phyloP scores from a whole-genome alignment of 2,113 vertebrate species.

The Chitala chitala region DNA sequence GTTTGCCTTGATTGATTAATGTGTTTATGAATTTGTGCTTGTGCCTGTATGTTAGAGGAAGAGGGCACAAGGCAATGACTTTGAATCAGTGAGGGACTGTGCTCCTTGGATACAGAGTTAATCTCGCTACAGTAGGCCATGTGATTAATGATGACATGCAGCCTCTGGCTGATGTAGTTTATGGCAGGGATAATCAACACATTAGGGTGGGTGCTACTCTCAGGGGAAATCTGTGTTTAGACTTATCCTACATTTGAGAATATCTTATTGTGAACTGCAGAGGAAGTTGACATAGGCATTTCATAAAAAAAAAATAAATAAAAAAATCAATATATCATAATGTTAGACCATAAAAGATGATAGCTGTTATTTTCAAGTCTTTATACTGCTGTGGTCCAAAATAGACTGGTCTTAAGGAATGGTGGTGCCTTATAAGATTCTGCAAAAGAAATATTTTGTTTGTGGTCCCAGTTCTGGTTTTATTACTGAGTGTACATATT shows the following conservation, averaged over 20 bases:
- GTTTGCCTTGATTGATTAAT: no score
- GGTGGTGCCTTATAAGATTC: neutral
- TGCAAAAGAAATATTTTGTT: neutral
- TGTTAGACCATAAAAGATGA: neutral
- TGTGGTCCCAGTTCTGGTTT: no score
- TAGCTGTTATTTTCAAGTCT: neutral
- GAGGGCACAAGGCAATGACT: neutral
- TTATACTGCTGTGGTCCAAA: neutral
- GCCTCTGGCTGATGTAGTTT: neutral
- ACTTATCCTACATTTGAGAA: neutral
- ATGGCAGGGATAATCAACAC: slow-evolving; percentile 1
- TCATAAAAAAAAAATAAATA: neutral
- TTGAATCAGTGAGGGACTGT: neutral
- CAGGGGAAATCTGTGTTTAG: neutral
- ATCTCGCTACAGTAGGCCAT: neutral
- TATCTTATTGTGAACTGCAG: neutral
- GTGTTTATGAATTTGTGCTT: neutral
- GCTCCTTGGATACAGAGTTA: slow-evolving; percentile 5
- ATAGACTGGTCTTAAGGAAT: no score
- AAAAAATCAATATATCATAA: neutral
- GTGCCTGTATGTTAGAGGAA: neutral
- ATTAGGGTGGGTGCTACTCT: neutral
- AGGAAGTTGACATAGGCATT: neutral
- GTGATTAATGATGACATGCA: neutral
- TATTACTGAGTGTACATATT: no score